These are phyloP conservation scores for Delia radicum DNA, from an alignment of 1,140 invertebrate species.

Conservation along the genomic window DNA sequence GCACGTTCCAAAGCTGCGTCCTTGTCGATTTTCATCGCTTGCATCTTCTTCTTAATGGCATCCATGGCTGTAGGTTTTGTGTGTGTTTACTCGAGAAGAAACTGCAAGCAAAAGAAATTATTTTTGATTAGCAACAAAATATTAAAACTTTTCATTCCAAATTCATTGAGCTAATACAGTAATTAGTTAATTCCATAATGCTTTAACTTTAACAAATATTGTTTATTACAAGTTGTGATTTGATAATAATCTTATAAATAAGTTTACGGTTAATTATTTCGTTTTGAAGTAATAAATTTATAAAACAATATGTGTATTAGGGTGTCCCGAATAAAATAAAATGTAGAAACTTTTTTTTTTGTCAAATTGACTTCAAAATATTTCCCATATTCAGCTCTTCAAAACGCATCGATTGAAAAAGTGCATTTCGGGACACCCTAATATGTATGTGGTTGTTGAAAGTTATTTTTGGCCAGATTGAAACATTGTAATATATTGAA, in stretches of 20 bases:
- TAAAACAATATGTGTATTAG: no score
- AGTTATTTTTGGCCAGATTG: no score
- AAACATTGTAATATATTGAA: no score
- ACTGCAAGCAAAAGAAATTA: conserved; percentile 40
- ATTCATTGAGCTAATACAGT: not conserved
- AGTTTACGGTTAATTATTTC: not conserved
- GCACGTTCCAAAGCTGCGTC: conserved; percentile 96
- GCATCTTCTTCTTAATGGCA: conserved; percentile 99
- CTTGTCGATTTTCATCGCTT: conserved; percentile 99
- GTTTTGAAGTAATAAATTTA: no score
- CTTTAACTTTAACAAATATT: not conserved
- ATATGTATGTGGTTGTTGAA: no score
- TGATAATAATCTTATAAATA: not conserved
- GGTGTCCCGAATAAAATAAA: no score
- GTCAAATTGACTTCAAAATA: no score
- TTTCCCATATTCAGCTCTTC: no score
- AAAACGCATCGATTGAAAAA: no score
- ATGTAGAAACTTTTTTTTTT: no score
- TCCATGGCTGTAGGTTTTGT: conserved; percentile 77
- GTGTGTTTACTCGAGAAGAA: conserved; percentile 52
- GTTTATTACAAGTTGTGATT: not conserved
- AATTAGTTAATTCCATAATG: not conserved
- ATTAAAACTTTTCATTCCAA: conserved; percentile 25
- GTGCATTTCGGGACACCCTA: no score
- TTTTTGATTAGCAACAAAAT: conserved; percentile 13